A percentile compares a stretch with the other conserved stretches of the same genome.
phyloP scores from a whole-genome alignment of 2,888 invertebrate genomes.

The Lomographa bimaculata region DNA sequence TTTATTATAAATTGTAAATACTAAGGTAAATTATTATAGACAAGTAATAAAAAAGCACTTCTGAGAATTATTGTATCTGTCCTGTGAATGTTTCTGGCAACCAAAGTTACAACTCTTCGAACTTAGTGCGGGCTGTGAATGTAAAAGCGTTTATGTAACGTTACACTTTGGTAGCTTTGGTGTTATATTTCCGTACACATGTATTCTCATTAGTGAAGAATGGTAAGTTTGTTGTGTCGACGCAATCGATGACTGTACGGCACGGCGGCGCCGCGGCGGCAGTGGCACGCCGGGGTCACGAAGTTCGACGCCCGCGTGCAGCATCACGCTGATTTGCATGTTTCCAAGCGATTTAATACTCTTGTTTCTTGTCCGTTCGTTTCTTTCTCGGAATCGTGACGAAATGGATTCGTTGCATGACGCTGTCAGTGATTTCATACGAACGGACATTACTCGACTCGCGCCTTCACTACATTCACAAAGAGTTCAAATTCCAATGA shows the following conservation, averaged over 20 bases:
- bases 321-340: slow-evolving; percentile 67
- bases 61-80: too few relatives aligned
- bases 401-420: slow-evolving; percentile 48
- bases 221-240: too few relatives aligned
- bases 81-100: too few relatives aligned
- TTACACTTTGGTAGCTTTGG: too few relatives aligned
- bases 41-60: too few relatives aligned
- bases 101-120: too few relatives aligned
- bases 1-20: too few relatives aligned
- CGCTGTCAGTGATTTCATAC: slow-evolving; percentile 33
- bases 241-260: slow-evolving; percentile 4
- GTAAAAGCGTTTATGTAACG: too few relatives aligned
- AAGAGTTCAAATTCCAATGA: slow-evolving; percentile 18
- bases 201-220: too few relatives aligned
- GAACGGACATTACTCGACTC: slow-evolving; percentile 3
- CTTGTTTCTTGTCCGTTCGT: slow-evolving; percentile 51
- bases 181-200: too few relatives aligned
- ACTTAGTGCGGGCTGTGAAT: too few relatives aligned
- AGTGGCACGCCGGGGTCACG: slow-evolving; percentile 45
- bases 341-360: slow-evolving; percentile 54
- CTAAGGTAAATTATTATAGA: too few relatives aligned
- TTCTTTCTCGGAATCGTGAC: slow-evolving; percentile 56
- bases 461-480: slow-evolving; percentile 1
- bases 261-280: slow-evolving; percentile 25
- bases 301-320: slow-evolving; percentile 55